phyloP scores from a whole-genome alignment of 2,113 vertebrate genomes.

The Hypomesus transpacificus region DNA sequence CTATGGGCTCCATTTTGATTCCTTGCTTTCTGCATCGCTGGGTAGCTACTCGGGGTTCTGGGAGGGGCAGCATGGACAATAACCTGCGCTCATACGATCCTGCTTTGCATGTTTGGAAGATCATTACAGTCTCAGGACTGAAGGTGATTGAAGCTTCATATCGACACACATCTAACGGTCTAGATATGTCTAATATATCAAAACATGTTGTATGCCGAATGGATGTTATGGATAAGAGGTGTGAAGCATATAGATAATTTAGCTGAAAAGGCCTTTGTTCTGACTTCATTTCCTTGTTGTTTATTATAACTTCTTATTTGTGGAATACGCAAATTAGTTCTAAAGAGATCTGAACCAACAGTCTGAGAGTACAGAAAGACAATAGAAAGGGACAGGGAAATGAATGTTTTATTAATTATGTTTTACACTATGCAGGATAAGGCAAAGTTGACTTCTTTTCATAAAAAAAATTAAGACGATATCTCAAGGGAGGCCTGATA shows the following conservation, averaged over 20 bases:
- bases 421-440: slow-evolving; percentile 66
- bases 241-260: neutral
- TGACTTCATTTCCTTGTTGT: neutral
- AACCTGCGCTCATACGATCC: neutral
- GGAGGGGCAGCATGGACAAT: slow-evolving; percentile 52
- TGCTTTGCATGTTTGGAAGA: slow-evolving; percentile 28
- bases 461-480: slow-evolving; percentile 57
- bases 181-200: neutral
- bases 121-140: slow-evolving; percentile 38
- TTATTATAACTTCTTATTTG: neutral
- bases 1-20: slow-evolving; percentile 76
- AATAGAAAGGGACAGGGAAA: slow-evolving; percentile 46
- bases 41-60: slow-evolving; percentile 46
- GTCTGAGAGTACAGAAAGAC: slow-evolving; percentile 18
- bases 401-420: slow-evolving; percentile 74
- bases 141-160: slow-evolving; percentile 26
- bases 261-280: neutral
- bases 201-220: neutral
- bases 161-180: neutral
- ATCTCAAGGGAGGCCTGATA: slow-evolving; percentile 54
- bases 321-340: neutral
- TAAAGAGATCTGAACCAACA: neutral
- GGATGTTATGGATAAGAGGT: too few relatives aligned
- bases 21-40: slow-evolving; percentile 60
- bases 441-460: slow-evolving; percentile 65